Evolutionary conservation across 2,888 invertebrate species (phyloP), one percentile per base, ranked within the genome.

Genomic region (Andrena chrysosceles): DNA sequence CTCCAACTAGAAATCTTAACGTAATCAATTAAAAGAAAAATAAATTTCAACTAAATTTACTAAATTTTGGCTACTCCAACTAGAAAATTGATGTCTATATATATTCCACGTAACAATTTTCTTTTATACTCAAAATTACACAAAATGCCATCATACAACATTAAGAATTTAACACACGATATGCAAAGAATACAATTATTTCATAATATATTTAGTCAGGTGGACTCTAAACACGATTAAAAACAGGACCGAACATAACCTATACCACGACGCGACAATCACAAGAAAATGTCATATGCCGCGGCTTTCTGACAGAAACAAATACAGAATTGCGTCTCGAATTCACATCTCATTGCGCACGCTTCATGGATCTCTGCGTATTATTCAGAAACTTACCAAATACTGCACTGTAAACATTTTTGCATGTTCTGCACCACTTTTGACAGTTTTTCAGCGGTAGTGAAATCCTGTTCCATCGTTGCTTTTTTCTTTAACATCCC

Each of bases 381-480:
- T 31, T 0, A 52, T 20, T 48, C 20, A 13, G 3, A 20, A 54
- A 74, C 86, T 87, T 70, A 91, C 91, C 91, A 91, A 42, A 90
- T 85, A 6, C 68, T 68, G 49, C 91, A 91, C 20, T 77, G 54
- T 10, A 91, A 71, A 54, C 73, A 78, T 66, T 85, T 86, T 6
- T 83, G 83, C 42, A 88, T 59, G 2, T 42, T n/a, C 4, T 5
- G 42, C 0, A 87, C 56, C 7, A 78, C 81, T 0, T 72, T 77
- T 29, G 66, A 60, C 16, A 88, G 42, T 7, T 35, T 81, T 2
- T 66, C 66, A 68, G 72, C 56, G 8, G 2, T 13, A 0, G 0
- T 3, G 1, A 8, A 26, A 7, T 10, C 35, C 49, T 71, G 42
- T 33, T 52, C 29, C 75, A 48, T 48, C 73, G 68, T 85, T 8